phyloP scores from a whole-genome alignment of 2,888 invertebrate species.

The Ectropis crepuscularia region DNA sequence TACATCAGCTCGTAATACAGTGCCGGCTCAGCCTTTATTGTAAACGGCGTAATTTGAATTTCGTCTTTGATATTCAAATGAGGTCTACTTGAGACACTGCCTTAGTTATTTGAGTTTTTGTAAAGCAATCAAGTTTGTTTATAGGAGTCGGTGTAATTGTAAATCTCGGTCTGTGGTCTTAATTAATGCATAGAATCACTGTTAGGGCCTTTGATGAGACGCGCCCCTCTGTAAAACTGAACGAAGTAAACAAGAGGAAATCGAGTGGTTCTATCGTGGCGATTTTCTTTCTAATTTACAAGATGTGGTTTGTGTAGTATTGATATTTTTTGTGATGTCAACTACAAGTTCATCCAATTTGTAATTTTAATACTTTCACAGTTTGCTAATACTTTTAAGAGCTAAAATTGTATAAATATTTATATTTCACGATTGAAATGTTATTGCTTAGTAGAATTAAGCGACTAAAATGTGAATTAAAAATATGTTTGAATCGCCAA shows the following conservation, averaged over 20 bases:
- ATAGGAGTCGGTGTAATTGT: constrained; percentile 81
- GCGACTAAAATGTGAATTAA: too few species aligned
- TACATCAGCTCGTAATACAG: constrained; percentile 83
- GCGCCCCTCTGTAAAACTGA: constrained; percentile 59
- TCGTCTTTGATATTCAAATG: constrained; percentile 85
- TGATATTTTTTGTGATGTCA: not conserved
- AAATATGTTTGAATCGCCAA: too few species aligned
- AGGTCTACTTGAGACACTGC: constrained; percentile 84
- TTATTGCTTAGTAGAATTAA: too few species aligned
- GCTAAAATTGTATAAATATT: too few species aligned
- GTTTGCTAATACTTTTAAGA: too few species aligned
- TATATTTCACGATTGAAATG: too few species aligned
- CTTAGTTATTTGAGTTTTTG: constrained; percentile 85
- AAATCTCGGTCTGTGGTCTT: constrained; percentile 81
- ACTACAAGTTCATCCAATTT: not conserved
- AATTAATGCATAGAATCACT: constrained; percentile 81
- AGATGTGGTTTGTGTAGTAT: not conserved
- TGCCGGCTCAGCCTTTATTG: constrained; percentile 81
- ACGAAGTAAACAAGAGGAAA: constrained; percentile 62
- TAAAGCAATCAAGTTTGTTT: constrained; percentile 85
- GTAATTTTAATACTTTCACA: too few species aligned
- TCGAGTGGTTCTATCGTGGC: constrained; percentile 31
- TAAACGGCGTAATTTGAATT: constrained; percentile 85
- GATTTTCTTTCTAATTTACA: not conserved
- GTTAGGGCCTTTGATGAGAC: constrained; percentile 63